phyloP scores from a whole-genome alignment of 2,113 vertebrate genomes.

The Physeter macrocephalus region DNA sequence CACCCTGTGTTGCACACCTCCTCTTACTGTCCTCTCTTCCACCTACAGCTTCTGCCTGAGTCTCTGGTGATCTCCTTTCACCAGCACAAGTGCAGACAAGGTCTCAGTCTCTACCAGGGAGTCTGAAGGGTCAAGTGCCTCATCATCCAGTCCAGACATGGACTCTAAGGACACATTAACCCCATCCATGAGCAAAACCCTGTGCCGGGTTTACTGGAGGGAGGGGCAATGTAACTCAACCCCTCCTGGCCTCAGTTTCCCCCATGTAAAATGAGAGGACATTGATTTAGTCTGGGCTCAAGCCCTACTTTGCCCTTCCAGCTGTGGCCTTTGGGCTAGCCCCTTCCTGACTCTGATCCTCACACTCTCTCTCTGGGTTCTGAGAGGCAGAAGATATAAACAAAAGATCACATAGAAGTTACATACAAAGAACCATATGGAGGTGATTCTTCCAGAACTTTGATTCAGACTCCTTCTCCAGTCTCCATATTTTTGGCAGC shows the following conservation, averaged over 20 bases:
- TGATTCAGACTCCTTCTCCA: neutral
- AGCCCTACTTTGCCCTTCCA: neutral
- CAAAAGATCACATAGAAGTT: neutral
- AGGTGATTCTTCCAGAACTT: neutral
- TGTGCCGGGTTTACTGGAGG: neutral
- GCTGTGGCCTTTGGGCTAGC: neutral
- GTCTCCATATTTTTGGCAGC: neutral
- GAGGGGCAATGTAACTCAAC: neutral
- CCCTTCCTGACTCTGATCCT: neutral
- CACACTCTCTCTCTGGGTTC: rapidly evolving
- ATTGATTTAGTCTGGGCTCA: neutral
- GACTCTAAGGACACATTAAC: neutral
- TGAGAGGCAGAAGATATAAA: neutral
- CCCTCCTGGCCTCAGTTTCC: neutral
- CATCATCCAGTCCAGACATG: neutral
- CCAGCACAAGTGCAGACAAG: neutral
- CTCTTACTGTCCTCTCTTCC: neutral
- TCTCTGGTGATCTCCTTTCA: neutral
- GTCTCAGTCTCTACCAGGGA: neutral
- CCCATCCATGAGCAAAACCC: neutral
- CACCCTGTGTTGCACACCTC: neutral
- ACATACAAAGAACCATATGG: neutral
- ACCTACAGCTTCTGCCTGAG: neutral
- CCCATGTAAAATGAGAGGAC: neutral
- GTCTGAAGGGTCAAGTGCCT: neutral